Base-by-base conservation (phyloP, 2,888 invertebrate genomes). In the Pristionchus exspectatus region DNA sequence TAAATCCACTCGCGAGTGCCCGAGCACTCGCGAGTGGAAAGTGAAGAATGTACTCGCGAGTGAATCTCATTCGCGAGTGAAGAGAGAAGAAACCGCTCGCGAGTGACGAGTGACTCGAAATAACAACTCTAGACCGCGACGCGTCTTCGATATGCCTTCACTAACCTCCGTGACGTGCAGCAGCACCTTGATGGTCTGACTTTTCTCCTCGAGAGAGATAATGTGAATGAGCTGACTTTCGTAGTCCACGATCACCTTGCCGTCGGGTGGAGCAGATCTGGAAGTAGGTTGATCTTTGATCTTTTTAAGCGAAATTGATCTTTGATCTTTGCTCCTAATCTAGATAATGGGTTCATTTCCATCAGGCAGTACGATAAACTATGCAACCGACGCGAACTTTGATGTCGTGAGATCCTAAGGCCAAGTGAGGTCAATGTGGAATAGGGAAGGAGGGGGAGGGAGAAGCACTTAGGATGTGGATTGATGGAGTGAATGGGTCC, bases 201-300 rank as follows among this genome's bases (percentile, higher is more conserved):
- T 93, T 16, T 93, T 84, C 72, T 94, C 94, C 86, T 94, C 93
- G 10, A 94, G 90, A 21, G 90, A 88, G 69, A 93, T 90, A 38
- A 94, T 93, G 86, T 93, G 93, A 56, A 94, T 93, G 14, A 94
- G 90, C 33, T 93, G 93, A 24, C 93, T 92, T 33, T 93, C 93
- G 66, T 93, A 91, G n/a, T 92, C 91, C 38, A 94, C 91, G 10
- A 91, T 88, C 38, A 94, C 91, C 12, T 90, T 66, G 24, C 93
- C 93, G 90, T 94, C 94, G 12, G 94, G 94, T 66, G 94, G 93
- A 0, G 93, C 92, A 69, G 91, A 90, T 89, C 92, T 93, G 90
- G 16, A 88, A 18, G 7, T 9, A 50, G 81, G n/a, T 50, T 81
- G 81, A 81, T 81, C 27, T 81, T 38, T 74, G 33, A 81, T 81